Evolutionary conservation across 2,113 vertebrate genomes (phyloP), one percentile per base, ranked within the genome.

Genomic region (Eulacestoma nigropectus): DNA sequence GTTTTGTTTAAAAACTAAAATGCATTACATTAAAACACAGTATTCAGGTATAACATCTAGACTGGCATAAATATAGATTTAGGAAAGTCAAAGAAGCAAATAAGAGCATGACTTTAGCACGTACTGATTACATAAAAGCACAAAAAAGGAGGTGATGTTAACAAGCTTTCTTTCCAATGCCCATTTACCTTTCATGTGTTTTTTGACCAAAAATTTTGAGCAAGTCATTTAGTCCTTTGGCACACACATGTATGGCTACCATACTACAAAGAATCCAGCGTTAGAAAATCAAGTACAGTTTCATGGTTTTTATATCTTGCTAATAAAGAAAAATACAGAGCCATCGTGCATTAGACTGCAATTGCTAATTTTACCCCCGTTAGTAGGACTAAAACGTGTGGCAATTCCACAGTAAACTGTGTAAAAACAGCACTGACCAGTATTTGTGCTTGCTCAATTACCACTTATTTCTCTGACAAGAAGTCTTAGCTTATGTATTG

Each of bases 221-320:
- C 6, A 3, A 14, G 9, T 30, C 27, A 44, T 91, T 92, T 59
- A 68, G 63, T 62, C 33, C 72, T 79, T 53, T 52, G 53, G 32
- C 50, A 84, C 21, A 46, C 6, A 56, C 0, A 0, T 26, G 3
- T 25, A 47, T 16, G 18, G 37, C 50, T 64, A 13, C 32, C 29
- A 49, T 8, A 32, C 14, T 39, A 26, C 81, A 47, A 35, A 33
- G 13, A 87, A 84, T 7, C 7, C 33, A 39, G 14, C 16, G 13
- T 78, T 0, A 87, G 20, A 87, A 70, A 17, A 64, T 68, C 21
- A 74, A 27, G 15, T 16, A n/a, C 4, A n/a, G 20, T 53, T 89
- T 81, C 13, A 44, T 3, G 29, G 4, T 12, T 86, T 86, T 75
- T 59, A 47, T 3, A 56, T 60, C 35, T 74, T 79, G 30, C 17